Base-by-base conservation (phyloP, 2,888 invertebrate species). In the Epinotia bilunana region DNA sequence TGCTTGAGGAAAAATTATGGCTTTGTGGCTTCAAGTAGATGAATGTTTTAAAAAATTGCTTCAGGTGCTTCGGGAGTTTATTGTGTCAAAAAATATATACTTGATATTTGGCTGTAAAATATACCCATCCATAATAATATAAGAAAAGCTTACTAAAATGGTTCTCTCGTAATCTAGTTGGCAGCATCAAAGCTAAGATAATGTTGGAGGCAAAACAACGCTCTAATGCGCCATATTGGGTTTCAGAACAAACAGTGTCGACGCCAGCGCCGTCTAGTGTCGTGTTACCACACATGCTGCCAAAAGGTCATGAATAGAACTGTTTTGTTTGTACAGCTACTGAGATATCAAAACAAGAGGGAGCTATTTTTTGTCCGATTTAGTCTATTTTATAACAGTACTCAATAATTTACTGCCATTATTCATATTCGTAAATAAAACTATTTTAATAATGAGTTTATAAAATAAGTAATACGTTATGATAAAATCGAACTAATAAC, bases 121-220 rank as follows among this genome's bases (percentile, higher is more conserved):
- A 39, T 9, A 39, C 6, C 43, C 43, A 20, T 63, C 63, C 69
- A 63, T 68, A 73, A 68, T 57, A n/a, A 73, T 70, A 68, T 62
- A 46, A 23, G 49, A 11, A 64, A 69, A 39, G 64, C 69, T 69
- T 49, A 58, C 69, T 74, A 63, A 69, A 20, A 64, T 60, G 64
- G 53, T 53, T 60, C 43, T 60, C 70, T 61, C 60, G 86, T 79
- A 85, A 79, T 80, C 82, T 90, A 90, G 90, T 90, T 90, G 87
- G 90, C 88, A 86, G 90, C 91, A 91, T 92, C 92, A 93, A 92
- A 91, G 91, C 86, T 79, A 79, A 89, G 91, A 91, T 93, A 93
- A 93, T 93, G n/a, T n/a, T n/a, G 92, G 92, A 92, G 88, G 88
- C 90, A 92, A 92, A 92, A 92, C 91, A 91, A 90, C 84, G 83